Evolutionary conservation across 1,140 invertebrate genomes (phyloP).

Genomic region (Drosophila ogumai): DNA sequence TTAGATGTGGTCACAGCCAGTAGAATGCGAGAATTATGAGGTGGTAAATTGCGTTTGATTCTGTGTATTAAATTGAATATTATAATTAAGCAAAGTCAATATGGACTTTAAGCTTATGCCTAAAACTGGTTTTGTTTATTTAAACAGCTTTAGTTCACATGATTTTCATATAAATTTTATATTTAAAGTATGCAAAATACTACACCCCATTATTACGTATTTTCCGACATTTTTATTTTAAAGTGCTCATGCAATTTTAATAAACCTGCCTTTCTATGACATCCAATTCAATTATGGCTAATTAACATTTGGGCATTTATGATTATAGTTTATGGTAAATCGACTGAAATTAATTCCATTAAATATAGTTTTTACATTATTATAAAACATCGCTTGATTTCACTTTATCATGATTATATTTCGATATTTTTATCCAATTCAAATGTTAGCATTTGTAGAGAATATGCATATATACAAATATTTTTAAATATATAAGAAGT

Average conservation of each 20-base stretch:
- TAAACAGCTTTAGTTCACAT: neutral
- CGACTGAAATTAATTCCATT: slow-evolving; percentile 26
- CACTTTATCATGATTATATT: slow-evolving; percentile 26
- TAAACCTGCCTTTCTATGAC: slow-evolving; percentile 26
- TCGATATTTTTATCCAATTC: slow-evolving; percentile 9
- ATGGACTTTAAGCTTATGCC: no score
- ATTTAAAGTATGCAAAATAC: neutral
- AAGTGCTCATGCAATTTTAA: slow-evolving; percentile 45
- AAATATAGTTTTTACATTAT: slow-evolving; percentile 24
- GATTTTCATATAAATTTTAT: neutral
- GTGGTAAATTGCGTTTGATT: slow-evolving; percentile 1
- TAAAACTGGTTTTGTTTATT: neutral
- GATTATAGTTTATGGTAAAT: slow-evolving; percentile 10
- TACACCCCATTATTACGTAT: neutral
- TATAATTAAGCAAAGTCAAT: neutral
- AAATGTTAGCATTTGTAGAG: no score
- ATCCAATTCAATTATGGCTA: slow-evolving; percentile 55
- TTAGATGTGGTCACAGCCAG: slow-evolving; percentile 29
- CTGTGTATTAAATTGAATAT: slow-evolving; percentile 5
- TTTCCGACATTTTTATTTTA: neutral
- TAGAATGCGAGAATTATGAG: slow-evolving; percentile 14
- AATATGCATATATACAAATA: no score
- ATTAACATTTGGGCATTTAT: slow-evolving; percentile 47
- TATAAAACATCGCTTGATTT: neutral
- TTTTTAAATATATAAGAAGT: neutral